Base-by-base conservation (phyloP, 2,113 vertebrate species). In the human (Homo sapiens) region DNA sequence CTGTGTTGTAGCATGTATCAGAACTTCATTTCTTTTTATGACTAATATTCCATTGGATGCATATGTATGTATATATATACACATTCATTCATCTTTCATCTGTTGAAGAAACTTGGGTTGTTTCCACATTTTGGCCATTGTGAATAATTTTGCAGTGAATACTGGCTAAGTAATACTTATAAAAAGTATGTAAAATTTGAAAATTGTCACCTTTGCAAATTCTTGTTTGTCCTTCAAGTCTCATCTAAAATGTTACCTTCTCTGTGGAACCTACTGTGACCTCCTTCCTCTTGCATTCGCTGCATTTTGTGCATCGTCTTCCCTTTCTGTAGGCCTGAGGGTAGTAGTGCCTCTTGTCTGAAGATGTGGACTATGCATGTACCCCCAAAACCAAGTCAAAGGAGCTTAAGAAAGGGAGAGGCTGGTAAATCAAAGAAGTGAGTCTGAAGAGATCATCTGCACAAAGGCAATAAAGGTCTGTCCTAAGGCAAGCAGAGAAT, bases 371-470 rank as follows among this genome's bases (percentile, higher is more conserved):
- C 59, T 23, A 1, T n/a, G n/a, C 13, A 4, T 23, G 5, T 0
- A 76, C 35, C 55, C 35, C 12, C 3, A 8, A 90, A 59, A 82
- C 76, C 17, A 48, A 16, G 30, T 81, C 35, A 82, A 8, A 55
- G 50, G 61, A 89, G 79, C 32, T 72, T 89, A n/a, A 93, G 66
- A 38, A 89, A 89, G 55, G 9, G 22, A 0, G 5, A 95, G 59
- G 9, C 64, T 93, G 25, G n/a, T 76, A 76, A 84, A 48, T 87
- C n/a, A 52, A 73, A 70, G 38, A 82, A 95, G 80, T 11, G 55
- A 38, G 16, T 59, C 22, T 5, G 25, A 95, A 64, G 7, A 64
- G 38, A 35, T 76, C 5, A 2, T 90, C 30, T 55, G 18, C 79
- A 64, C 43, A 64, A 64, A 88, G 38, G 17, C 64, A 68, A 27